Percentiles rank a stretch among this genome's conserved stretches.
phyloP scores from a whole-genome alignment of 64 coral and sea anemone genomes.

The Stylophora pistillata region DNA sequence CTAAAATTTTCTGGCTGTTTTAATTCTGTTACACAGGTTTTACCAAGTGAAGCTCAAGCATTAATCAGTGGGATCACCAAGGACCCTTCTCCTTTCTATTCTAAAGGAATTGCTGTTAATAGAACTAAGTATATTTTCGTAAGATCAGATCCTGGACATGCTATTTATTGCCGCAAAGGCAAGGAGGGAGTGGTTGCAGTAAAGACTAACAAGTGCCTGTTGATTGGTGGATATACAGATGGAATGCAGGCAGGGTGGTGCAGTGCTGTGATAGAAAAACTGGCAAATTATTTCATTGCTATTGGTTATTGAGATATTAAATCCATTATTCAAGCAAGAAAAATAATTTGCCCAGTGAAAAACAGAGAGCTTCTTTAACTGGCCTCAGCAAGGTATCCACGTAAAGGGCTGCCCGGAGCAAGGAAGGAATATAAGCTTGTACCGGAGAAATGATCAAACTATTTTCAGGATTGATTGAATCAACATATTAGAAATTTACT shows the following conservation, averaged over 20 bases:
- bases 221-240: slow-evolving; percentile 93
- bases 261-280: slow-evolving; percentile 81
- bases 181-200: slow-evolving; percentile 88
- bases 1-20: too few species aligned
- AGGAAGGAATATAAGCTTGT: too few species aligned
- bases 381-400: too few species aligned
- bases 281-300: slow-evolving; percentile 79
- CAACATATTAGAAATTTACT: too few species aligned
- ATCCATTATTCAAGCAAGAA: too few species aligned
- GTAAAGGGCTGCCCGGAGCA: too few species aligned
- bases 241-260: slow-evolving; percentile 86
- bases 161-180: slow-evolving; percentile 77
- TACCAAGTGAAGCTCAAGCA: slow-evolving; percentile 82
- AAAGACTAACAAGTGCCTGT: slow-evolving; percentile 83
- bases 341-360: too few species aligned
- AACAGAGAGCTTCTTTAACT: too few species aligned
- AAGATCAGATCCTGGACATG: slow-evolving; percentile 80
- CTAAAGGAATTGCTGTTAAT: slow-evolving; percentile 73
- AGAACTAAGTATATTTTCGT: slow-evolving; percentile 68
- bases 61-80: slow-evolving; percentile 80
- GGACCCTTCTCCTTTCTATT: slow-evolving; percentile 74
- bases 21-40: slow-evolving; percentile 49
- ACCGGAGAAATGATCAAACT: too few species aligned
- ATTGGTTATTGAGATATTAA: slow-evolving; percentile 63
- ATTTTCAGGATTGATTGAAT: too few species aligned